Evolutionary conservation across 2,797 vertebrate genomes (phyloP), one percentile per base, ranked within the genome.

Genomic region (Podarcis lilfordi): DNA sequence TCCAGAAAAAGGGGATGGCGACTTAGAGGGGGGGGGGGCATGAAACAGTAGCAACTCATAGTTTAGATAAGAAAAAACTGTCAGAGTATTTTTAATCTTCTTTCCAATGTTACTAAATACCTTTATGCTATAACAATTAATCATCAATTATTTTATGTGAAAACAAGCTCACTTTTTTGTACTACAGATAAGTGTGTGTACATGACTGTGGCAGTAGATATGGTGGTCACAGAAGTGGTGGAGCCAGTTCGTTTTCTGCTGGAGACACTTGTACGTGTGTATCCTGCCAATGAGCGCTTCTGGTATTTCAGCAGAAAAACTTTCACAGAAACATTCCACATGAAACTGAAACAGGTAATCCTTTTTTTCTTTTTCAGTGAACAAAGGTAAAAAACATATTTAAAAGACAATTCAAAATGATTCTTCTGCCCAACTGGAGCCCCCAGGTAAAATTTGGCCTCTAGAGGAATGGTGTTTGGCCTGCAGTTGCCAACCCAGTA

Each of bases 281-380:
- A 99, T 89, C 98, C 99, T 35, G 97, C 98, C 81, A 99, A 98
- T 0, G 98, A 99, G 84, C 97, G 99, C 80, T 99, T 99, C 95
- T 99, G 99, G 99, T 99, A 99, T 96, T 99, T 99, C 96, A 99
- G 99, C 96, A 98, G 99, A 84, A 99, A 99, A 95, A 97, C 98
- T 90, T 99, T 98, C 96, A 98, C 97, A 1, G 98, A 99, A 96
- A 99, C 97, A 3, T 99, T 99, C 95, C 98, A 98, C 93, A 98
- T 99, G 96, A 98, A 97, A 94, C 97, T 99, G 25, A 98, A 97
- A 88, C 97, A 97, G 97, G 98, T 99, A 97, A 7, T 84, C 27
- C 15, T 4, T 89, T 45, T 74, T 37, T 74, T 37, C n/a, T 21
- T 75, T 89, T n/a, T 80, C 40, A 40, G 79, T n/a, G 23, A 35